phyloP scores from a whole-genome alignment of 2,888 invertebrate species.

The Macaria notata region DNA sequence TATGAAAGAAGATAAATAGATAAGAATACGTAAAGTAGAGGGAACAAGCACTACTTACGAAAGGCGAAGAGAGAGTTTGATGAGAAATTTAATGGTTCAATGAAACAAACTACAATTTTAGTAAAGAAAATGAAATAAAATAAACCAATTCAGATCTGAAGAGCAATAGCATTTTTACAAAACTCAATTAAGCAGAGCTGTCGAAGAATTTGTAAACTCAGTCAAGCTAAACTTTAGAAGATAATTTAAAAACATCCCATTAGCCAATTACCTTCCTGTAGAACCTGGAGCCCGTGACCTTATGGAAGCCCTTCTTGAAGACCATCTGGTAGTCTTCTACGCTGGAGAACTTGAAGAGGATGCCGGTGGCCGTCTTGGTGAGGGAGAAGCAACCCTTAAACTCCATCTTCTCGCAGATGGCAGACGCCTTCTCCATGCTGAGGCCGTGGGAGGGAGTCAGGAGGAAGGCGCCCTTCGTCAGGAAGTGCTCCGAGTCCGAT shows the following conservation, averaged over 20 bases:
- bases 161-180: too few species aligned
- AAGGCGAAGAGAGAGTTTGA: conserved; percentile 50
- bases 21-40: conserved; percentile 19
- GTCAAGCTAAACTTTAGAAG: too few species aligned
- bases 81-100: too few species aligned
- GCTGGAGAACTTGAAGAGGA: conserved; percentile 93
- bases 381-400: conserved; percentile 93
- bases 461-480: conserved; percentile 92
- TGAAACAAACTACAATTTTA: too few species aligned
- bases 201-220: too few species aligned
- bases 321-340: conserved; percentile 93
- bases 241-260: conserved; percentile 13
- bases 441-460: conserved; percentile 93
- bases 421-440: conserved; percentile 92
- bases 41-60: conserved; percentile 14
- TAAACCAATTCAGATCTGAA: too few species aligned
- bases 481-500: conserved; percentile 88
- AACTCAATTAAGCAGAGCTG: too few species aligned
- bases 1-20: conserved; percentile 1
- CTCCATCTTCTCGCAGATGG: conserved; percentile 94
- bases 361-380: conserved; percentile 94
- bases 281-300: conserved; percentile 92
- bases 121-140: too few species aligned
- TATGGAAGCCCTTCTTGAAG: conserved; percentile 93
- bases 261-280: conserved; percentile 88